Conservation (phyloP, 2,113 vertebrate species). For the Uria aalge region DNA sequence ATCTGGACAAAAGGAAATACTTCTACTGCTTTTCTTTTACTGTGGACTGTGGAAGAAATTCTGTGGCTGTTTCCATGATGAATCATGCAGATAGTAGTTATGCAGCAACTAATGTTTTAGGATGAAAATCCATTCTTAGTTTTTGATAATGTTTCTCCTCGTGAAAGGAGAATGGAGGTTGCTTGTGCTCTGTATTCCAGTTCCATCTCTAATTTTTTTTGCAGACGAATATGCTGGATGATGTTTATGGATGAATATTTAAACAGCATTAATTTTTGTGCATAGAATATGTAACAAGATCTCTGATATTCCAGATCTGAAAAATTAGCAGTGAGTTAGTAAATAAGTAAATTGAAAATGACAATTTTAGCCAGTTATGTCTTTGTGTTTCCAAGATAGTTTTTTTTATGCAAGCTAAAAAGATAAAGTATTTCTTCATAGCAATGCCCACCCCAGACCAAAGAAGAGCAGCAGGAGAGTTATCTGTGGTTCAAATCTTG, state of each 20-base stretch:
- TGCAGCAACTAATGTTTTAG: not conserved
- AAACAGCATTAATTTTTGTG: not conserved
- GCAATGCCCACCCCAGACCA: not conserved
- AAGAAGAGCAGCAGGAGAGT: not conserved
- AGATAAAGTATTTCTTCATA: not conserved
- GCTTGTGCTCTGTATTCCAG: not conserved
- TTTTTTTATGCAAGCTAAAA: not conserved
- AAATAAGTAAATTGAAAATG: not conserved
- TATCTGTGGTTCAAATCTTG: not conserved
- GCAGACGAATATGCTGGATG: not conserved
- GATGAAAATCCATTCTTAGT: not conserved
- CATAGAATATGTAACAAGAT: not conserved
- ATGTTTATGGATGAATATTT: not conserved
- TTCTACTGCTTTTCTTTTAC: not conserved
- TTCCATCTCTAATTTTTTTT: not conserved
- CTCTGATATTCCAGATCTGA: not conserved
- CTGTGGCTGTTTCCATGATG: not conserved
- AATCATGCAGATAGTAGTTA: not conserved
- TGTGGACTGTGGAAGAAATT: not conserved
- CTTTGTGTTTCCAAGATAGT: not conserved
- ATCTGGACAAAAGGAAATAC: not conserved
- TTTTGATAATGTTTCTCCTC: not conserved
- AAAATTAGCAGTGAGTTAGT: not conserved
- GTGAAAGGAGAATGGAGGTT: not conserved
- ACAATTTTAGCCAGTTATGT: not conserved